These are phyloP conservation scores for Odontomachus brunneus DNA, from an alignment of 1,140 invertebrate species.

Conservation along the genomic window DNA sequence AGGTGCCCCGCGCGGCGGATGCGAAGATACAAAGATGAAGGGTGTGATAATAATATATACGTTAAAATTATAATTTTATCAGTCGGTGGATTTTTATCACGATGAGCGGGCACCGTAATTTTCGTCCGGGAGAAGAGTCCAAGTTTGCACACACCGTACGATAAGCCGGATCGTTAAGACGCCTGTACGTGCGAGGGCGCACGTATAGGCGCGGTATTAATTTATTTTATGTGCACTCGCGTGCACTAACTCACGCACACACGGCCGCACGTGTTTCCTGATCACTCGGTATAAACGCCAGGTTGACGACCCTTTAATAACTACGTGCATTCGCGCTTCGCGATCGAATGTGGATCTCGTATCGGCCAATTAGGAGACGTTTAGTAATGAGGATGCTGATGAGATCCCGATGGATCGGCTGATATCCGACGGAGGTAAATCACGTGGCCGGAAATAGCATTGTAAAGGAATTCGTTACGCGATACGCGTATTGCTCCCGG, in stretches of 20 bases:
- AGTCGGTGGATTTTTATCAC: slow-evolving; percentile 29
- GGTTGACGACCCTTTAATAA: slow-evolving; percentile 77
- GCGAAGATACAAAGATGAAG: neutral
- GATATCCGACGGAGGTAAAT: slow-evolving; percentile 23
- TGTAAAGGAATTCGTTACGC: slow-evolving; percentile 27
- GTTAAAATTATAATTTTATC: slow-evolving; percentile 27
- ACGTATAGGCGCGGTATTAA: slow-evolving; percentile 47
- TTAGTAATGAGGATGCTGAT: slow-evolving; percentile 64
- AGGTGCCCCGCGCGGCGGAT: no score
- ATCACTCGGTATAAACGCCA: slow-evolving; percentile 58
- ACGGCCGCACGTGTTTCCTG: slow-evolving; percentile 57
- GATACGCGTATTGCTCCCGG: slow-evolving; percentile 21
- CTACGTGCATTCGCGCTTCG: slow-evolving; percentile 44
- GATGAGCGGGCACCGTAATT: slow-evolving; percentile 14
- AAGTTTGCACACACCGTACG: slow-evolving; percentile 35
- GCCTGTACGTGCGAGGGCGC: slow-evolving; percentile 27
- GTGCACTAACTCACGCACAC: slow-evolving; percentile 40
- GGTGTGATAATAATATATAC: neutral
- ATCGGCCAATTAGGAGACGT: slow-evolving; percentile 68
- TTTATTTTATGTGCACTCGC: slow-evolving; percentile 59
- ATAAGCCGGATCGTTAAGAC: slow-evolving; percentile 49
- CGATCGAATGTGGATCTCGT: slow-evolving; percentile 60
- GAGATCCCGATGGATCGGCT: slow-evolving; percentile 32
- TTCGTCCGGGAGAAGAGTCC: slow-evolving; percentile 17
- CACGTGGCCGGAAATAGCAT: slow-evolving; percentile 33